phyloP scores from a whole-genome alignment of 2,113 vertebrate species.

The Rhinichthys klamathensis region DNA sequence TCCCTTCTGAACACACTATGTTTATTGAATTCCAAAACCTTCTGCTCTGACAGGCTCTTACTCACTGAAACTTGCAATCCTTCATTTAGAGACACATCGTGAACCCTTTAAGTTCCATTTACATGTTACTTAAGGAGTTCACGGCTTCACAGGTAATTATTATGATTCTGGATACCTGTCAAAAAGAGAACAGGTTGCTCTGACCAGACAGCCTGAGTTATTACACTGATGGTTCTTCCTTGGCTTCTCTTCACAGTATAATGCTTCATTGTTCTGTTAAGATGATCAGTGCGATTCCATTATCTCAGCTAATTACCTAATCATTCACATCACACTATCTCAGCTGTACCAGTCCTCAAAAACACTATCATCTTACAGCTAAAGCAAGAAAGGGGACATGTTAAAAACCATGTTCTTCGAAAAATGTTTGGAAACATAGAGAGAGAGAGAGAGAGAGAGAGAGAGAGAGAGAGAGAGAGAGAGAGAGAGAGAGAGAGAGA shows the following conservation, averaged over 20 bases:
- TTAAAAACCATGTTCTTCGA: background rate
- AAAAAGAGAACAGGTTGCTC: conserved; percentile 28
- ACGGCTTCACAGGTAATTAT: background rate
- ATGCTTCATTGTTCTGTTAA: conserved; percentile 46
- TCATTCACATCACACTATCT: conserved; percentile 39
- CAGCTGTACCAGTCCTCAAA: background rate
- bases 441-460: no score
- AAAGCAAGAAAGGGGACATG: background rate
- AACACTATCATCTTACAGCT: conserved; percentile 6
- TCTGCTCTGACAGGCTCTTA: background rate
- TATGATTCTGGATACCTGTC: conserved; percentile 15
- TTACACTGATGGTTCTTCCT: conserved; percentile 3
- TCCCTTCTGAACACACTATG: background rate
- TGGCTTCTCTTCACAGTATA: conserved; percentile 38
- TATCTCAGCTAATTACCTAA: conserved; percentile 55
- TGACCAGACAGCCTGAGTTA: conserved; percentile 20
- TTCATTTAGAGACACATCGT: background rate
- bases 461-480: no score
- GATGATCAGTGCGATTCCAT: conserved; percentile 47
- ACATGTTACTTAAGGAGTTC: background rate
- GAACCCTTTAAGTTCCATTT: background rate
- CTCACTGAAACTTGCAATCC: conserved; percentile 1
- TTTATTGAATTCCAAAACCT: conserved; percentile 6
- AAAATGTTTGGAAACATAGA: background rate
- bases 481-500: no score